phyloP scores from a whole-genome alignment of 2,888 invertebrate species.

The Napeogenes inachia region DNA sequence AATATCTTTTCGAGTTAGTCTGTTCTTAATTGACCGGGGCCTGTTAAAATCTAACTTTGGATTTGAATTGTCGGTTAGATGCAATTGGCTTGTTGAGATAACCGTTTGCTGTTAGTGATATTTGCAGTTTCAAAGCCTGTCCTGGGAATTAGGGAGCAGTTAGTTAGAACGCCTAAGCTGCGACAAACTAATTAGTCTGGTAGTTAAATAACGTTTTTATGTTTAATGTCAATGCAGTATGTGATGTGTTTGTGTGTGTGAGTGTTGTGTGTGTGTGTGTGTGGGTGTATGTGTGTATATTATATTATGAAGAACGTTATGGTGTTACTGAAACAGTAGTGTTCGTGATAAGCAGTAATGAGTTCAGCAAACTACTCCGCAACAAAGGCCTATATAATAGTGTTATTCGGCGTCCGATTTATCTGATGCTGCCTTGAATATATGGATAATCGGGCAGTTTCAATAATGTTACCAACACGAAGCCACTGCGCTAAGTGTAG shows the following conservation, averaged over 20 bases:
- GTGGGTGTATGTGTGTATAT: background rate
- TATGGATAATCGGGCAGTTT: constrained; percentile 42
- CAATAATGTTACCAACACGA: constrained; percentile 8
- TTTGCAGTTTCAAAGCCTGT: too few relatives aligned
- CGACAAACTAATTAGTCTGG: too few relatives aligned
- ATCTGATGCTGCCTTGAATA: constrained; percentile 59
- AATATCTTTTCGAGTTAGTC: too few relatives aligned
- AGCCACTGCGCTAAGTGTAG: background rate
- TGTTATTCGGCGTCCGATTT: constrained; percentile 53
- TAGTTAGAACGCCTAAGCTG: too few relatives aligned
- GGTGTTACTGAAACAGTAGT: constrained; percentile 20
- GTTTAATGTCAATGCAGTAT: background rate
- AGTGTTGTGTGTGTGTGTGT: too few relatives aligned
- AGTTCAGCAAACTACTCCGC: constrained; percentile 40
- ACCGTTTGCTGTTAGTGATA: too few relatives aligned
- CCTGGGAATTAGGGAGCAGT: too few relatives aligned
- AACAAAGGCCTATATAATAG: constrained; percentile 64
- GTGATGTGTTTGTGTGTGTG: background rate
- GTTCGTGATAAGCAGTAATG: constrained; percentile 35
- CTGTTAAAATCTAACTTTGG: too few relatives aligned
- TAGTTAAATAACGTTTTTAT: too few relatives aligned
- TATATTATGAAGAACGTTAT: constrained; percentile 16
- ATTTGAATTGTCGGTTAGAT: too few relatives aligned
- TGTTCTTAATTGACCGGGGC: too few relatives aligned
- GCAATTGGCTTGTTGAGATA: too few relatives aligned